Evolutionary conservation across 2,797 vertebrate genomes (phyloP).

Genomic region (Girardinus metallicus): DNA sequence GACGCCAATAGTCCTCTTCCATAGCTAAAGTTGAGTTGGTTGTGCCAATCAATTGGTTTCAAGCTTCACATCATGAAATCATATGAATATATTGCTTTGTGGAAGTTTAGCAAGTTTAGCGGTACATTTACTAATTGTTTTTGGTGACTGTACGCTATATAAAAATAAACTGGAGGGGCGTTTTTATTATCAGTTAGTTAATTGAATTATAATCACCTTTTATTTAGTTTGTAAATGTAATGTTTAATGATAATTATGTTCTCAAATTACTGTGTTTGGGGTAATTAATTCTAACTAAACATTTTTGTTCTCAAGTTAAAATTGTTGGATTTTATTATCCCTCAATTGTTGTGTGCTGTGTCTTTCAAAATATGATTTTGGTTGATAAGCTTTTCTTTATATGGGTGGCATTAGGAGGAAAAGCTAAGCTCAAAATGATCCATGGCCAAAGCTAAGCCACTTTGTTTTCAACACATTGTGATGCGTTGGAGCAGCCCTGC

Average conservation of each 20-base stretch:
- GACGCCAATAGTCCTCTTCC: conserved; percentile 30
- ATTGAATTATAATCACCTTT: not conserved
- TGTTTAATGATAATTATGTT: not conserved
- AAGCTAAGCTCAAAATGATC: not conserved
- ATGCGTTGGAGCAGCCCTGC: not conserved
- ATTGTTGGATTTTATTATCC: too few species aligned
- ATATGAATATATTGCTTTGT: conserved; percentile 13
- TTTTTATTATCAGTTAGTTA: not conserved
- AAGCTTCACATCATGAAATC: conserved; percentile 26
- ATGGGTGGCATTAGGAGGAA: not conserved
- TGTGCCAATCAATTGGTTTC: conserved; percentile 42
- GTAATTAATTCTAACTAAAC: not conserved
- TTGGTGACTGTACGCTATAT: not conserved
- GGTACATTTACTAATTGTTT: conserved; percentile 10
- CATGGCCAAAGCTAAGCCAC: too few species aligned
- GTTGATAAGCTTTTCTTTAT: not conserved
- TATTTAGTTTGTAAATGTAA: not conserved
- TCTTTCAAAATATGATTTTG: not conserved
- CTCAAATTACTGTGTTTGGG: too few species aligned
- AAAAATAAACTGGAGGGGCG: not conserved
- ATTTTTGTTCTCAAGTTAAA: not conserved
- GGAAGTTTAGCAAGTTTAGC: conserved; percentile 10
- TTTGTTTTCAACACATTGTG: not conserved
- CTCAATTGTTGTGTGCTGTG: not conserved
- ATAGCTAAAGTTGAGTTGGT: conserved; percentile 9